Evolutionary conservation across 1,140 invertebrate genomes (phyloP).

Genomic region (Cyphomyrmex costatus): DNA sequence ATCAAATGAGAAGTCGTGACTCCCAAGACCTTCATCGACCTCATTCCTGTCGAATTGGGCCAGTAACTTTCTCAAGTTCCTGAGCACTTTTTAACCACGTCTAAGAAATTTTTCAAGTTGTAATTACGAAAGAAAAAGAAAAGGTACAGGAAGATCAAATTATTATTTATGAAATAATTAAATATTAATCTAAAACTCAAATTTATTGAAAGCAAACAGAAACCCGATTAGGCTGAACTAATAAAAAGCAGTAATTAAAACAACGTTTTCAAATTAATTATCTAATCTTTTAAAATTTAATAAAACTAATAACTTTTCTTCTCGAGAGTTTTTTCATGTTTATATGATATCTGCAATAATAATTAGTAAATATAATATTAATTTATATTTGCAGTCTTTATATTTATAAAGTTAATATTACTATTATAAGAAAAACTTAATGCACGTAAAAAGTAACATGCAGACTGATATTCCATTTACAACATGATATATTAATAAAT

Average conservation of each 20-base stretch:
- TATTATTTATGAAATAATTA: slow-evolving; percentile 48
- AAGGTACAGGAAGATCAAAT: neutral
- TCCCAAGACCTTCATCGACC: slow-evolving; percentile 55
- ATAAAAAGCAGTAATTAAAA: slow-evolving; percentile 20
- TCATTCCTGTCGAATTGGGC: slow-evolving; percentile 46
- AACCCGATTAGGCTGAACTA: neutral
- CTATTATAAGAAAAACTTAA: neutral
- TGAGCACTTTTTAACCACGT: slow-evolving; percentile 51
- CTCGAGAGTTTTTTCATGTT: neutral
- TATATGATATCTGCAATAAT: no score
- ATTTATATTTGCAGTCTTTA: neutral
- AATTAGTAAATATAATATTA: no score
- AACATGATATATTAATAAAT: slow-evolving; percentile 10
- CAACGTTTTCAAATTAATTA: slow-evolving; percentile 3
- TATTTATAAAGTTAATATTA: neutral
- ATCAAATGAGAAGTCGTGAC: slow-evolving; percentile 65
- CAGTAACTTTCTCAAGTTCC: slow-evolving; percentile 47
- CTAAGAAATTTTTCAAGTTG: slow-evolving; percentile 43
- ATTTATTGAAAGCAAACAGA: neutral
- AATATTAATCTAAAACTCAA: slow-evolving; percentile 9
- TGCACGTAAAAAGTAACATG: neutral
- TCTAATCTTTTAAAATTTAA: neutral
- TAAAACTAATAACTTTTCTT: neutral
- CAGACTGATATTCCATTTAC: slow-evolving; percentile 25
- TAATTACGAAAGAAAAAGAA: slow-evolving; percentile 38